Percentiles rank a stretch among this genome's conserved stretches.
Evolutionary conservation across 1,140 invertebrate species (phyloP).

Genomic region (Zaprionus ghesquierei): DNA sequence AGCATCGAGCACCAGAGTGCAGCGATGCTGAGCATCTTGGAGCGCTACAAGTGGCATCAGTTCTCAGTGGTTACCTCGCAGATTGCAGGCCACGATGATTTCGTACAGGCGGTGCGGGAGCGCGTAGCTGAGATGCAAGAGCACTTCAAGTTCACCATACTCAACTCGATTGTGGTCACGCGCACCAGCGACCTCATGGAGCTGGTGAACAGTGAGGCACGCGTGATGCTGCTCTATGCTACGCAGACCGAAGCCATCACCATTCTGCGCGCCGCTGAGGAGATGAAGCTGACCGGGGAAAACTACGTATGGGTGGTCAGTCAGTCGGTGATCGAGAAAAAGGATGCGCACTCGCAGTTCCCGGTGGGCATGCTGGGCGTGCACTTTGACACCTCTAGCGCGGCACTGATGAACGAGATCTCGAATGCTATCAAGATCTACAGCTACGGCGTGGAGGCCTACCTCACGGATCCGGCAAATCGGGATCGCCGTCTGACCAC

Average conservation of each 20-base stretch:
- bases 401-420: conserved; percentile 91
- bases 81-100: conserved; percentile 96
- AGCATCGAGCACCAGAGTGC: conserved; percentile 96
- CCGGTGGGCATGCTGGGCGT: conserved; percentile 97
- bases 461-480: conserved; percentile 89
- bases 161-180: conserved; percentile 92
- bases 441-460: conserved; percentile 94
- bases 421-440: conserved; percentile 95
- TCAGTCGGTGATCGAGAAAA: conserved; percentile 94
- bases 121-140: conserved; percentile 91
- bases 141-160: conserved; percentile 94
- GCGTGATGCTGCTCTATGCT: conserved; percentile 96
- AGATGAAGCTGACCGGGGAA: conserved; percentile 94
- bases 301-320: conserved; percentile 99
- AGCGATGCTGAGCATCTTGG: conserved; percentile 95
- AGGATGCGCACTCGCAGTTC: conserved; percentile 90
- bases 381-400: conserved; percentile 94
- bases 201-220: conserved; percentile 94
- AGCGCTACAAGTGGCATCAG: conserved; percentile 97
- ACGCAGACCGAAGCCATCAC: conserved; percentile 93
- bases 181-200: conserved; percentile 87
- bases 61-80: conserved; percentile 96
- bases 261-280: conserved; percentile 91
- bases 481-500: conserved; percentile 89
- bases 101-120: conserved; percentile 95